Evolutionary conservation across 2,888 invertebrate genomes (phyloP), one percentile per base, ranked within the genome.

Genomic region (Nematopogon swammerdamellus): DNA sequence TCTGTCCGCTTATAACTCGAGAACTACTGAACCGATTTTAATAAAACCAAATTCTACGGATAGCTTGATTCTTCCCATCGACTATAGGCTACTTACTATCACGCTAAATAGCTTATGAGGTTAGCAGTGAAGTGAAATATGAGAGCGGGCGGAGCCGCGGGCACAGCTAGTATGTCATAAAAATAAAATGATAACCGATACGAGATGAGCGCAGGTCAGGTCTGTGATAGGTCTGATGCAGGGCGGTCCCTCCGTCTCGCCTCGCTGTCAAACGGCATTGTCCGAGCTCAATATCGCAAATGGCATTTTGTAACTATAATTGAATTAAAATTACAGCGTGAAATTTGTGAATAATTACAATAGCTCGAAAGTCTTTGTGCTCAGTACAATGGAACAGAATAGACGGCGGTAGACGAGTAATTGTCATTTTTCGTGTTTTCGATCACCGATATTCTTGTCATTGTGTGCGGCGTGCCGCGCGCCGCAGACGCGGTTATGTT

Each of bases 211-310:
- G 36, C 11, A 14, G 11, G 36, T 36, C 36, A 3, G 11, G 11
- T 8, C 25, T 8, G 25, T n/a, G n/a, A n/a, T n/a, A n/a, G n/a
- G 25, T 10, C 10, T 6, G 10, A 25, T 25, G n/a, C 36, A 14
- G 36, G 36, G 36, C 36, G 36, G 36, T 36, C 36, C 11, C 3
- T 53, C 52, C 64, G 58, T 73, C 71, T 70, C 59, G 64, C 53
- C 60, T 63, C 8, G 6, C 36, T 73, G 74, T 75, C 73, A 76
- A 70, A 73, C 63, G 18, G 46, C 54, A 60, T 65, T 65, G 60
- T 64, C 48, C 25, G 46, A 52, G 46, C 43, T 55, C 51, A 58
- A 58, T 62, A 68, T 67, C 71, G 68, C 45, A 49, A 49, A 45
- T 52, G 67, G 67, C 64, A 63, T 61, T 62, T 62, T 55, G 55